These are phyloP conservation scores for Steinernema carpocapsae DNA, from an alignment of 2,888 invertebrate species.

Conservation along the genomic window DNA sequence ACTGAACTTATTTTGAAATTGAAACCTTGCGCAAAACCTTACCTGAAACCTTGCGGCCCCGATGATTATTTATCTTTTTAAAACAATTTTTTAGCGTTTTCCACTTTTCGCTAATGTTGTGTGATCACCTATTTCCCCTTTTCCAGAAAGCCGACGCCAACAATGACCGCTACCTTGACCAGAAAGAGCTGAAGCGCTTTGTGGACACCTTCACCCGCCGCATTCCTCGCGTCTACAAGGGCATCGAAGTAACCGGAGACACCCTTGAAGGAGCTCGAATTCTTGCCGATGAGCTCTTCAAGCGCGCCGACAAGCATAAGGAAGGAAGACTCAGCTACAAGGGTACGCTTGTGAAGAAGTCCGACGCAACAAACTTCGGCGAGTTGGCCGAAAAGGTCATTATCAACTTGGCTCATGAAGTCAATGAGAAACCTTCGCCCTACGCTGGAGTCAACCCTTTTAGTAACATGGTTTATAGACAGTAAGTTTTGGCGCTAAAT, in stretches of 20 bases:
- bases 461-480: neutral
- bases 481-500: neutral
- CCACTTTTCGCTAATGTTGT: too few relatives aligned
- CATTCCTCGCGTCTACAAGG: slow-evolving; percentile 36
- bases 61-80: too few relatives aligned
- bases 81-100: too few relatives aligned
- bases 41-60: too few relatives aligned
- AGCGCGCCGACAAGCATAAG: slow-evolving; percentile 29
- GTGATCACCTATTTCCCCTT: too few relatives aligned
- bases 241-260: slow-evolving; percentile 12
- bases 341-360: slow-evolving; percentile 38
- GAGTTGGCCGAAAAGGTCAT: slow-evolving; percentile 38
- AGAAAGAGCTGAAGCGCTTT: slow-evolving; percentile 37
- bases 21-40: too few relatives aligned
- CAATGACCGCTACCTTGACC: slow-evolving; percentile 37
- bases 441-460: slow-evolving; percentile 38
- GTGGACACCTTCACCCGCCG: slow-evolving; percentile 30
- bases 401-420: slow-evolving; percentile 39
- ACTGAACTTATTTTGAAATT: too few relatives aligned
- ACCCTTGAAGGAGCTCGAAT: slow-evolving; percentile 36
- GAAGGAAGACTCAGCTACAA: slow-evolving; percentile 34
- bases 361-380: slow-evolving; percentile 39
- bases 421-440: slow-evolving; percentile 34
- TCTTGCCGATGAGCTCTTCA: slow-evolving; percentile 38
- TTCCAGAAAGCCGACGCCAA: slow-evolving; percentile 40